Conservation (phyloP, 2,888 invertebrate genomes). For the Oithona nana region DNA sequence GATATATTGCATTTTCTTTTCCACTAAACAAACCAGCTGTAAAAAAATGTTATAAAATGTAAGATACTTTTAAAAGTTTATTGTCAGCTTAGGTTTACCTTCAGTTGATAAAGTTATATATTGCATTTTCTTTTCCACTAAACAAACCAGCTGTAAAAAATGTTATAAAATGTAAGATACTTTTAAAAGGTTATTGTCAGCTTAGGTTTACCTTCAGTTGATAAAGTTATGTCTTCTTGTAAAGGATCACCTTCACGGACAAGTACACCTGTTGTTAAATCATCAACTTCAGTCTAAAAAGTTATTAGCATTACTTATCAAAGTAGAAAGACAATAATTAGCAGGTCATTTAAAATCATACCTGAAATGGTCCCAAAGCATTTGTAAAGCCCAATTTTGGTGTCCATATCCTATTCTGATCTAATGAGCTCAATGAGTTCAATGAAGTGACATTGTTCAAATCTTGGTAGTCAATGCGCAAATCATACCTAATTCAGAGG, state of each 20-base stretch:
- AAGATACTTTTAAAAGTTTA: too few relatives aligned
- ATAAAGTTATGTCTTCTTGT: background rate
- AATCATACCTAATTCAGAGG: slow-evolving; percentile 15
- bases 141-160: background rate
- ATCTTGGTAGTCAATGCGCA: slow-evolving; percentile 5
- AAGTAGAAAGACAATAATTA: too few relatives aligned
- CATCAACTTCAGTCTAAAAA: slow-evolving; percentile 9
- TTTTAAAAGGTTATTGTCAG: too few relatives aligned
- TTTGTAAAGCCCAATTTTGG: slow-evolving; percentile 12
- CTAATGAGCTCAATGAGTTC: slow-evolving; percentile 3
- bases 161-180: background rate
- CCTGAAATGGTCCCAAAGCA: slow-evolving; percentile 16
- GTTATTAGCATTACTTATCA: too few relatives aligned
- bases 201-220: slow-evolving; percentile 4
- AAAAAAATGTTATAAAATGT: background rate
- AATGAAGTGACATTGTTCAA: slow-evolving; percentile 2
- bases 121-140: background rate
- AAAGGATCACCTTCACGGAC: slow-evolving; percentile 8
- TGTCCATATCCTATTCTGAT: slow-evolving; percentile 12
- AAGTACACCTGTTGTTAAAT: background rate
- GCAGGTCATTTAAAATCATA: background rate
- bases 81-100: too few relatives aligned
- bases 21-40: background rate
- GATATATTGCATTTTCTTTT: background rate
- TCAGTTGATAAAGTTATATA: background rate